Evolutionary conservation across 2,113 vertebrate genomes (phyloP), one percentile per base, ranked within the genome.

Genomic region (Misgurnus mizolepis): DNA sequence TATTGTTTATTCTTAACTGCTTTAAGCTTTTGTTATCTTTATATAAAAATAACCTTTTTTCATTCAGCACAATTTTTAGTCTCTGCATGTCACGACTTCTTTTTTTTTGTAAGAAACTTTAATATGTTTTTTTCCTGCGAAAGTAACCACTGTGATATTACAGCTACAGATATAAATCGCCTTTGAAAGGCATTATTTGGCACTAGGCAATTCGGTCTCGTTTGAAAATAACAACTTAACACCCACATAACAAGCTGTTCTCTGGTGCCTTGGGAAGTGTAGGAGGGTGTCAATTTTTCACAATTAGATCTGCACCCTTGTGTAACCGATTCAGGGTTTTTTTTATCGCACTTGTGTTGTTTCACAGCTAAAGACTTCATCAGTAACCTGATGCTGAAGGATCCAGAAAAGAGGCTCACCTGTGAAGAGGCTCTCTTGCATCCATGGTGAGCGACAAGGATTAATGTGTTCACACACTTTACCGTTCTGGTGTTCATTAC

Each of bases 301-400:
- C 77, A 41, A 53, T 78, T 43, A 69, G 39, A 53, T n/a, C 41
- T 75, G 49, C 34, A 27, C 39, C 67, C 66, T 34, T 67, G 56
- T 43, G 79, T 73, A 61, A 85, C 62, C 55, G 27, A 55, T 65
- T 77, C 68, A 67, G 64, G 64, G 70, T 4, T 15, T 60, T 45
- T 55, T 78, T 45, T 89, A 53, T 41, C 7, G 34, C 62, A 69
- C 76, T 40, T 83, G 47, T 49, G 45, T 67, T 86, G 43, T 67
- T 60, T 87, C 61, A 9, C 88, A 99, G 98, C 98, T 72, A 99
- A 99, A 93, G 94, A 98, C 87, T 99, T 99, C 88, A 99, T 99
- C 90, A 92, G 93, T 84, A 91, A 93, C 84, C 91, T 99, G 85
- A 99, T 99, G 98, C 97, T 99, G 91, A 99, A 98, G 85, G 96